Conservation (phyloP, 2,113 vertebrate species). For the Actenoides hombroni region DNA sequence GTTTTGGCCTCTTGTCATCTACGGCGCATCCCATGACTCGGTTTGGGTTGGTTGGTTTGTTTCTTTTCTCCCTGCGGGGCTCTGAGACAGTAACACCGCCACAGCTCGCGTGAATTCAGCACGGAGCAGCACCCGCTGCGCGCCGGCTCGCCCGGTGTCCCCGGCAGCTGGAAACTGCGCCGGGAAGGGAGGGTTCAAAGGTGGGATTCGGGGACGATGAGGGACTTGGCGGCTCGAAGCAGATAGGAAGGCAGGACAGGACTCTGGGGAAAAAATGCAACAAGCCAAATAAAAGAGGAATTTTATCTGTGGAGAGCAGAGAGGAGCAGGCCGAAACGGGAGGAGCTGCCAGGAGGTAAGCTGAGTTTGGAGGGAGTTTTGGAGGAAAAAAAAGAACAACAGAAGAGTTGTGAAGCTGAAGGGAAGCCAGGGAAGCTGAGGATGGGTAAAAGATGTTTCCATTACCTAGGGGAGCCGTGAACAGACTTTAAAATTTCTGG, state of each 20-base stretch:
- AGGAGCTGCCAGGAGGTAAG: background rate
- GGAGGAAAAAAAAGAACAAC: background rate
- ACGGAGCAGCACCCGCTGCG: fast-evolving
- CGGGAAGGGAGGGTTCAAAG: background rate
- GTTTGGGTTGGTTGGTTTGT: background rate
- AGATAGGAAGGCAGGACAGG: background rate
- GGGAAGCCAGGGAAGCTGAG: background rate
- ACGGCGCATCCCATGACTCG: fast-evolving
- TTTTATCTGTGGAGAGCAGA: background rate
- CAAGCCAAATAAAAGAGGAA: background rate
- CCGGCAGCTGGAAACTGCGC: background rate
- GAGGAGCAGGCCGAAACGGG: background rate
- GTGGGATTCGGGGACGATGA: background rate
- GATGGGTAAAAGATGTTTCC: background rate
- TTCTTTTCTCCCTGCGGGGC: background rate
- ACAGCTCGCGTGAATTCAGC: background rate
- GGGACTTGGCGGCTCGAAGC: background rate
- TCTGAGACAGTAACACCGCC: background rate
- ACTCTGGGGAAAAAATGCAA: background rate
- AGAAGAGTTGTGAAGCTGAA: background rate
- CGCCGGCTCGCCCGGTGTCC: fast-evolving
- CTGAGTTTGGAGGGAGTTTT: background rate
- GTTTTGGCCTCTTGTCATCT: background rate
- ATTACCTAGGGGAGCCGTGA: background rate
- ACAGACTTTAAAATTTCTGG: background rate